These are phyloP conservation scores for Graptemys geographica DNA, from an alignment of 2,797 vertebrate genomes.

Conservation along the genomic window DNA sequence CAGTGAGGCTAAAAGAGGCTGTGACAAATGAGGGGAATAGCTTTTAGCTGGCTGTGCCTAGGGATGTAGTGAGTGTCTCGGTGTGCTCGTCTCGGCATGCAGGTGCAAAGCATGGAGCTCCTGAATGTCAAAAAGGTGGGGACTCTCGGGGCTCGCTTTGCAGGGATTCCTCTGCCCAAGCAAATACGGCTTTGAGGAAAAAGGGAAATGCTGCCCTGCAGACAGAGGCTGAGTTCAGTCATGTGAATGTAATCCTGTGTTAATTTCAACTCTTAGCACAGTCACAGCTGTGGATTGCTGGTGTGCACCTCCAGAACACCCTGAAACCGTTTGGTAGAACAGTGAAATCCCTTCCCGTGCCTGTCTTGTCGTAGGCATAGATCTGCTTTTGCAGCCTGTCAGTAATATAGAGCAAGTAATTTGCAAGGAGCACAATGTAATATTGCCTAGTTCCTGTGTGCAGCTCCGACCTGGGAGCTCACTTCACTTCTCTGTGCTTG, in stretches of 20 bases:
- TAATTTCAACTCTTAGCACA: not conserved
- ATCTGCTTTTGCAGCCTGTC: not conserved
- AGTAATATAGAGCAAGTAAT: not conserved
- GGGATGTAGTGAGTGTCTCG: not conserved
- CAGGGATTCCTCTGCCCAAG: not conserved
- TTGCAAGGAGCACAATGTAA: not conserved
- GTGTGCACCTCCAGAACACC: not conserved
- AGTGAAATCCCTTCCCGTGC: not conserved
- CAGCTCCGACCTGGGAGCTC: not conserved
- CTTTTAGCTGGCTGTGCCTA: rapidly evolving
- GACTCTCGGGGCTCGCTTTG: not conserved
- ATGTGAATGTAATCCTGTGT: not conserved
- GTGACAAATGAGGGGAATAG: not conserved
- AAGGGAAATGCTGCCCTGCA: not conserved
- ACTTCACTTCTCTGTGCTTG: not conserved
- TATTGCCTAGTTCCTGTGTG: not conserved
- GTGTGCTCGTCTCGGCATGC: rapidly evolving
- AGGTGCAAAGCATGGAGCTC: not conserved
- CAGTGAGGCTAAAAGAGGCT: not conserved
- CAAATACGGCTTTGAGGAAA: not conserved
- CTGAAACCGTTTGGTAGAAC: not conserved
- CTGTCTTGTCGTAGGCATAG: not conserved
- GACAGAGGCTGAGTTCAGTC: not conserved
- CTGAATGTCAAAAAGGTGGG: not conserved
- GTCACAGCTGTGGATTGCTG: not conserved